Conservation (phyloP, 2,888 invertebrate genomes). For the Trissolcus japonicus region DNA sequence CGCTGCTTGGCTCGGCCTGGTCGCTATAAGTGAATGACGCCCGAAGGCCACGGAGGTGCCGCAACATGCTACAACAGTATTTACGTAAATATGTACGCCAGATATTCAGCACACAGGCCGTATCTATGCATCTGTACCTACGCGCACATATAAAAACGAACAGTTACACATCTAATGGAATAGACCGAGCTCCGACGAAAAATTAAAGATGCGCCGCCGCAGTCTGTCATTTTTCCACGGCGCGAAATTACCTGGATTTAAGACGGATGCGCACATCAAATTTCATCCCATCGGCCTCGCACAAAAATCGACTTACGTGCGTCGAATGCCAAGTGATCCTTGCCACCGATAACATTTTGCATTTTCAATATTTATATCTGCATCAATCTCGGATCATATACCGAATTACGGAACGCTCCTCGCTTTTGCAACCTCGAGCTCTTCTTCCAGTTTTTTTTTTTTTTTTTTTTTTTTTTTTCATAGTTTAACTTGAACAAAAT, state of each 20-base stretch:
- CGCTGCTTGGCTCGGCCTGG: conserved; percentile 59
- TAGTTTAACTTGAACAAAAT: neutral
- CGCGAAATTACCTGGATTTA: conserved; percentile 9
- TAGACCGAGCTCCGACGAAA: conserved; percentile 11
- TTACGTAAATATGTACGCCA: conserved; percentile 59
- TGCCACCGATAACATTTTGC: conserved; percentile 4
- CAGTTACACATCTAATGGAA: conserved; percentile 42
- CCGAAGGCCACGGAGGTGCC: conserved; percentile 72
- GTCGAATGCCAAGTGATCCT: conserved; percentile 3
- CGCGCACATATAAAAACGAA: conserved; percentile 21
- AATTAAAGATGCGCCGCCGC: conserved; percentile 8
- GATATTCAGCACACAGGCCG: conserved; percentile 37
- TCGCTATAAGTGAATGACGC: conserved; percentile 72
- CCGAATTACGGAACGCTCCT: too few species aligned
- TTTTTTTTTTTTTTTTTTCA: too few species aligned
- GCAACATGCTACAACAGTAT: conserved; percentile 63
- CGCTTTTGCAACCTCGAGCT: too few species aligned
- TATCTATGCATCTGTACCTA: conserved; percentile 31
- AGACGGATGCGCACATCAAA: conserved; percentile 9
- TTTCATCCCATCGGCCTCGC: conserved; percentile 12
- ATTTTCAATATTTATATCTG: conserved; percentile 6
- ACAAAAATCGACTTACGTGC: conserved; percentile 14
- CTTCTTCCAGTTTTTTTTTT: too few species aligned
- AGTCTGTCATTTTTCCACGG: conserved; percentile 24
- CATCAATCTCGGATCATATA: conserved; percentile 13